A percentile compares a stretch with the other conserved stretches of the same genome.
Evolutionary conservation across 2,888 invertebrate species (phyloP).

Genomic region (Heliconius erato): DNA sequence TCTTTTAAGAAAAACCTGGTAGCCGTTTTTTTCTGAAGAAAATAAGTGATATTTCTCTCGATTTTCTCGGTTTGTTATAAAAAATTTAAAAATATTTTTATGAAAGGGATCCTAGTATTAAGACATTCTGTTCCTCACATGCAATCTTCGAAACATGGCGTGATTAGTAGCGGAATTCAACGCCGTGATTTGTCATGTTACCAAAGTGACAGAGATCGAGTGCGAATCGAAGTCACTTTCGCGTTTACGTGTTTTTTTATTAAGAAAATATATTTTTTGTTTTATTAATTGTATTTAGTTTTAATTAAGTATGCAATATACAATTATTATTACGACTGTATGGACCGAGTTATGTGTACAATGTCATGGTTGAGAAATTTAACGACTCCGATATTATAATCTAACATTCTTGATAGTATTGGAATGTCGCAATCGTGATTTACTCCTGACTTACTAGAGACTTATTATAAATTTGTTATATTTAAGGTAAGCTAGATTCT

Average conservation of each 20-base stretch:
- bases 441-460: neutral
- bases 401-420: constrained; percentile 8
- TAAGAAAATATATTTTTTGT: neutral
- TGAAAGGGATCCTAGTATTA: neutral
- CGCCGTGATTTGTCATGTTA: neutral
- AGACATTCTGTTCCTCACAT: neutral
- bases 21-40: no score
- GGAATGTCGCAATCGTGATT: neutral
- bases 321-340: neutral
- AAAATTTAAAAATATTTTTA: no score
- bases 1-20: no score
- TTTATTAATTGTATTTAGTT: neutral
- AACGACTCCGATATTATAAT: constrained; percentile 6
- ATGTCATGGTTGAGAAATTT: constrained; percentile 24
- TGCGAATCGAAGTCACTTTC: no score
- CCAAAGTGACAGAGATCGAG: neutral
- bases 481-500: neutral
- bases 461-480: neutral
- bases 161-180: neutral
- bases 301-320: neutral
- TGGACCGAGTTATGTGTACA: neutral
- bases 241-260: neutral
- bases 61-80: no score
- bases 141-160: neutral
- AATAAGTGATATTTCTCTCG: no score